Evolutionary conservation across 2,888 invertebrate species (phyloP).

Genomic region (Drosophila kambysellisi): DNA sequence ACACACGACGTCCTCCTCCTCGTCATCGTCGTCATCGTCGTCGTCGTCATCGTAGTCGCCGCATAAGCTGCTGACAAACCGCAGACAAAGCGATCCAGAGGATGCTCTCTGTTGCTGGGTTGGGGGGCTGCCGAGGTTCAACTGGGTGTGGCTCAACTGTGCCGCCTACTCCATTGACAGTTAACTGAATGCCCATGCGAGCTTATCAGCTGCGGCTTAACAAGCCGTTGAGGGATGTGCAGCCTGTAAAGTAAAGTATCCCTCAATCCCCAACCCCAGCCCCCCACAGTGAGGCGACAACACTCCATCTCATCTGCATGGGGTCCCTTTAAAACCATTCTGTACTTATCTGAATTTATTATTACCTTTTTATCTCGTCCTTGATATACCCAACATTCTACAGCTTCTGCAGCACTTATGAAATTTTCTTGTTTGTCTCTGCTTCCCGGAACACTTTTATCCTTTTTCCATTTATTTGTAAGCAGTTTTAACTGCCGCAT

Average conservation of each 20-base stretch:
- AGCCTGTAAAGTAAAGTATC: conserved; percentile 2
- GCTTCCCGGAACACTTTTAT: not conserved
- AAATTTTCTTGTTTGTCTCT: conserved; percentile 2
- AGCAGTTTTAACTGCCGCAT: not conserved
- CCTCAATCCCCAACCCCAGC: conserved; percentile 10
- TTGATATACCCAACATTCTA: not conserved
- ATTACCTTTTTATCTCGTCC: conserved; percentile 4
- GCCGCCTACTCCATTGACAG: conserved; percentile 59
- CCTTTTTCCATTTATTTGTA: not conserved
- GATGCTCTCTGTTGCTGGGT: conserved; percentile 26
- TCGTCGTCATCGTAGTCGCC: conserved; percentile 14
- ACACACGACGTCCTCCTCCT: conserved; percentile 48
- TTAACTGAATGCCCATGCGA: conserved; percentile 50
- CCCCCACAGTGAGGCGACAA: not conserved
- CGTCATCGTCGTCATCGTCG: conserved; percentile 11
- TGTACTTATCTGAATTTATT: conserved; percentile 11
- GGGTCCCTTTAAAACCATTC: not conserved
- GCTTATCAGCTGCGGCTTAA: conserved; percentile 49
- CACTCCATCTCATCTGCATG: not conserved
- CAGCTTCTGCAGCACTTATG: not conserved
- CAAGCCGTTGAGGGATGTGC: conserved; percentile 42
- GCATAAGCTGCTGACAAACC: conserved; percentile 58
- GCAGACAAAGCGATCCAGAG: conserved; percentile 70
- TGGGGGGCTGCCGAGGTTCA: not conserved
- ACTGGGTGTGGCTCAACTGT: conserved; percentile 30